Conservation (phyloP, 2,888 invertebrate genomes). For the Acanthopleura granulata region DNA sequence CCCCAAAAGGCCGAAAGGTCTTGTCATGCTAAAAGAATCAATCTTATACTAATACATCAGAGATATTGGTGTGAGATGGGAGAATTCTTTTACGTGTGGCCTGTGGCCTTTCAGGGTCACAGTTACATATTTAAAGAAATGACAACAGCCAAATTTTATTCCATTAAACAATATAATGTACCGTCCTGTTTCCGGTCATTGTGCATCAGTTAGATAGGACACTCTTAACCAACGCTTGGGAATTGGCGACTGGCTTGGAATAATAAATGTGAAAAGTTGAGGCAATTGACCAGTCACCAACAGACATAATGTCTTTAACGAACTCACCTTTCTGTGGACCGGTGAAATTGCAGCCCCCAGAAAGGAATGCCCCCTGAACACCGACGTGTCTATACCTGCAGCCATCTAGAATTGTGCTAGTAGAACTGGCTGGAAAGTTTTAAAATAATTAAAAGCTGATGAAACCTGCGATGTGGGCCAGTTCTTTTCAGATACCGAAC, state of each 20-base stretch:
- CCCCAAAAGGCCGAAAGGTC: too few species aligned
- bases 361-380: background rate
- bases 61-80: background rate
- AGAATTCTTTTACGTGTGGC: background rate
- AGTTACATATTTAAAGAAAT: too few species aligned
- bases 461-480: background rate
- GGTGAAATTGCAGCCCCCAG: background rate
- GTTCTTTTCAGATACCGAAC: background rate
- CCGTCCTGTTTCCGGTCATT: too few species aligned
- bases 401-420: background rate
- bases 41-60: background rate
- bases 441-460: background rate
- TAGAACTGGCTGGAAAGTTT: background rate
- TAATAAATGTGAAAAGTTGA: background rate
- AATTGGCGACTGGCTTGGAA: background rate
- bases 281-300: background rate
- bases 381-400: background rate
- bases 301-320: background rate
- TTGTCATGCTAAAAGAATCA: background rate
- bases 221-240: too few species aligned
- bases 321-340: background rate
- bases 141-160: too few species aligned
- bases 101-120: too few species aligned
- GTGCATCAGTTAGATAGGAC: too few species aligned
- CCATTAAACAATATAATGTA: too few species aligned